A percentile compares a stretch with the other conserved stretches of the same genome.
Evolutionary conservation across 2,113 vertebrate genomes (phyloP).

Genomic region (Herpailurus yagouaroundi): DNA sequence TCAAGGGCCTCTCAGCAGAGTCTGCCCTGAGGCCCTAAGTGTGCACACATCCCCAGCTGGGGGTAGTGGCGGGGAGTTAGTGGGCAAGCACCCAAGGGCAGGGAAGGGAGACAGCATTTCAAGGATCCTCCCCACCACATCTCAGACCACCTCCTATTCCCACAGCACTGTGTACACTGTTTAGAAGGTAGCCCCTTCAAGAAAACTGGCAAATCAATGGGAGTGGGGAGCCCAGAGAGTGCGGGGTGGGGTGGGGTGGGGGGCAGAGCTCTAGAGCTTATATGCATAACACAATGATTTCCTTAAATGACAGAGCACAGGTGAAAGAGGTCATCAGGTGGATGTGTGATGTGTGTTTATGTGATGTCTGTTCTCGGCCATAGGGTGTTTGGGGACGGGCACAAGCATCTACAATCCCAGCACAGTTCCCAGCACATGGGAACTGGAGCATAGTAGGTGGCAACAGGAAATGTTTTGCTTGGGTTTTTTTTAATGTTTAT

Average conservation of each 20-base stretch:
- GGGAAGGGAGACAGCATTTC: not conserved
- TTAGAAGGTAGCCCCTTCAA: not conserved
- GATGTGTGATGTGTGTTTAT: not conserved
- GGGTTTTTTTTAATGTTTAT: no score
- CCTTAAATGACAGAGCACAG: not conserved
- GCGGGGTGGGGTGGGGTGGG: no score
- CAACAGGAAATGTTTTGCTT: not conserved
- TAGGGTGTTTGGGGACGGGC: not conserved
- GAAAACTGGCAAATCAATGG: not conserved
- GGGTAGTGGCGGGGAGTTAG: accelerated
- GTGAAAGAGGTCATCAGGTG: not conserved
- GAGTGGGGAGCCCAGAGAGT: not conserved
- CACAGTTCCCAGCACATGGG: no score
- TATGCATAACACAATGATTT: no score
- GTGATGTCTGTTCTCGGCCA: not conserved
- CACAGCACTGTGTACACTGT: no score
- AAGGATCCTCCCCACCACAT: not conserved
- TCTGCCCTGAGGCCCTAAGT: not conserved
- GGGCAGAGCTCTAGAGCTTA: not conserved
- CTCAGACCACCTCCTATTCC: not conserved
- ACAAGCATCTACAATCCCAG: not conserved
- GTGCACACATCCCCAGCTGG: not conserved
- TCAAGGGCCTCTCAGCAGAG: not conserved
- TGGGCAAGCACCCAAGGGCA: not conserved
- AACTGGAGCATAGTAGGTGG: no score